These are phyloP conservation scores for Pogonus chalceus DNA, from an alignment of 1,140 invertebrate genomes.

Conservation along the genomic window DNA sequence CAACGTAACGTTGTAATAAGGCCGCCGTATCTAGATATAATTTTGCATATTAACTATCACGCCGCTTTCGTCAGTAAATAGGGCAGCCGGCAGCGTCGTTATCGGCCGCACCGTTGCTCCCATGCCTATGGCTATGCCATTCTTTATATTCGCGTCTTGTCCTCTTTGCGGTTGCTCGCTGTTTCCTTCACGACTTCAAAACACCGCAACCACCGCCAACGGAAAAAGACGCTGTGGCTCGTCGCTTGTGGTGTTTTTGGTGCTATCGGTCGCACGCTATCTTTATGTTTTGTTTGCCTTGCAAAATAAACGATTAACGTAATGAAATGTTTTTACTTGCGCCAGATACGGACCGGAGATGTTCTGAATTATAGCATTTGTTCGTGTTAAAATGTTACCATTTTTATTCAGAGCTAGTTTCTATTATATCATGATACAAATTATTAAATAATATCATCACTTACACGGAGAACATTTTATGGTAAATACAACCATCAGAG, in stretches of 20 bases:
- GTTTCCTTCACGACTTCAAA: not conserved
- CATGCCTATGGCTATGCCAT: not conserved
- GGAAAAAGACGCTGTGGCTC: not conserved
- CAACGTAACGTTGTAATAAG: slow-evolving; percentile 5
- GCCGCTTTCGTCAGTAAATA: slow-evolving; percentile 4
- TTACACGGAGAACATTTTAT: too few species aligned
- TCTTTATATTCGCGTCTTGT: not conserved
- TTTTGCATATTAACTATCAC: slow-evolving; percentile 1
- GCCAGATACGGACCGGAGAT: too few species aligned
- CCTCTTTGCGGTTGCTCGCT: too few species aligned
- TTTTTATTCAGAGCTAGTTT: too few species aligned
- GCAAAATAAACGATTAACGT: slow-evolving; percentile 2
- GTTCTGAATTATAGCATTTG: too few species aligned
- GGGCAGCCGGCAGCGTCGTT: not conserved
- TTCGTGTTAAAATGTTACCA: too few species aligned
- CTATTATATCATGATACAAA: too few species aligned
- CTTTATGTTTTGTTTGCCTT: slow-evolving; percentile 6
- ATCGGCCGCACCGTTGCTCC: too few species aligned
- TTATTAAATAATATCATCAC: too few species aligned
- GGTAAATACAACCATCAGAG: too few species aligned
- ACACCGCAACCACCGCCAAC: not conserved
- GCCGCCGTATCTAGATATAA: not conserved
- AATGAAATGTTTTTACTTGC: slow-evolving; percentile 2
- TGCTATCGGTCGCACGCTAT: not conserved
- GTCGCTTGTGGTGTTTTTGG: not conserved